These are phyloP conservation scores for Eupsittula cactorum DNA, from an alignment of 2,113 vertebrate species.

Conservation along the genomic window DNA sequence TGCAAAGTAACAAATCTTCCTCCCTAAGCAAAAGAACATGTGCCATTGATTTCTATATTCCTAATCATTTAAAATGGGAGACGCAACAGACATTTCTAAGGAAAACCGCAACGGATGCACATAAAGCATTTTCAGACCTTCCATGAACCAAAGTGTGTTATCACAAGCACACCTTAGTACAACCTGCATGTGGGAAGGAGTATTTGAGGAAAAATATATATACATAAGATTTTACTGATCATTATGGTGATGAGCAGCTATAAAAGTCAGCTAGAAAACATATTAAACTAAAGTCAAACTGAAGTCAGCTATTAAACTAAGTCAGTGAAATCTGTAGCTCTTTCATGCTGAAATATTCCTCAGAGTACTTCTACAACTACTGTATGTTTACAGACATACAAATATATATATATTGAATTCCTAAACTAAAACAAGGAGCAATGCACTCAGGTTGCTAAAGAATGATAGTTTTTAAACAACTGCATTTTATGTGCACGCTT, in stretches of 20 bases:
- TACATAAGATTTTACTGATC: not conserved
- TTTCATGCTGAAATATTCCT: not conserved
- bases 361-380: not conserved
- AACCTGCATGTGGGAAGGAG: not conserved
- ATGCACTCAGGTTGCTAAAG: not conserved
- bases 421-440: not conserved
- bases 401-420: not conserved
- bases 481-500: not conserved
- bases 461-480: not conserved
- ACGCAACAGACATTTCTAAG: not conserved
- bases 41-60: not conserved
- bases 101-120: not conserved
- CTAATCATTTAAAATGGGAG: not conserved
- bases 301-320: no score
- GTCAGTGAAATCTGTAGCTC: not conserved
- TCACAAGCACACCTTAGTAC: not conserved
- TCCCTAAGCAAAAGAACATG: not conserved
- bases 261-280: not conserved
- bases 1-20: not conserved
- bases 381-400: not conserved
- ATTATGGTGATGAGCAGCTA: not conserved
- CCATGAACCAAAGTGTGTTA: not conserved
- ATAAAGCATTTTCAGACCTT: not conserved
- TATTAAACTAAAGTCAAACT: not conserved
- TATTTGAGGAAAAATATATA: not conserved